Conservation (phyloP, 2,113 vertebrate species). For the Aix galericulata region DNA sequence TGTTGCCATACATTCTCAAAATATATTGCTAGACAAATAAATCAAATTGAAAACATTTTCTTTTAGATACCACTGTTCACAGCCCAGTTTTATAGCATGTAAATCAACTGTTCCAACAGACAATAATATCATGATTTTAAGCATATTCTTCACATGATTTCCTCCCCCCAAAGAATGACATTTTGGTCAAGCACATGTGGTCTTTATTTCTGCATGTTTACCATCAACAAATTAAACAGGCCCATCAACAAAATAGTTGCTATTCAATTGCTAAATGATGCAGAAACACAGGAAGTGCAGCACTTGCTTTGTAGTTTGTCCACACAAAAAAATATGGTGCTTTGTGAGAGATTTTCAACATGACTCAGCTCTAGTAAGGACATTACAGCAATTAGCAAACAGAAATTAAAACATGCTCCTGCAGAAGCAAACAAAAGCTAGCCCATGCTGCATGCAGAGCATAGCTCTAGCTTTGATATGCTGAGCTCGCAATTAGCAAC, state of each 20-base stretch:
- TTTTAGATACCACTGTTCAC: not conserved
- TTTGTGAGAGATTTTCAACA: not conserved
- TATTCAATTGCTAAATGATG: not conserved
- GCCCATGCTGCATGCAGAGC: not conserved
- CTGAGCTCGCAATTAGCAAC: not conserved
- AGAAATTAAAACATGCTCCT: conserved; percentile 16
- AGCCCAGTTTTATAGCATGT: not conserved
- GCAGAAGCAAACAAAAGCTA: conserved; percentile 23
- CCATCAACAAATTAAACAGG: not conserved
- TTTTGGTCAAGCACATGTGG: not conserved
- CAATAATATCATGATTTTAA: not conserved
- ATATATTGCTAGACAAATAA: not conserved
- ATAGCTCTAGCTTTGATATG: not conserved
- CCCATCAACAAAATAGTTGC: not conserved
- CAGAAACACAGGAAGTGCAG: not conserved
- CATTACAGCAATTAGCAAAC: conserved; percentile 3
- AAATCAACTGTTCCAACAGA: not conserved
- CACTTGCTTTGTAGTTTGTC: not conserved
- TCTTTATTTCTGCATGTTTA: not conserved
- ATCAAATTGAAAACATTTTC: not conserved
- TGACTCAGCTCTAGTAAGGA: conserved; percentile 23
- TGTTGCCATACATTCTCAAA: not conserved
- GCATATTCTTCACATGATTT: not conserved
- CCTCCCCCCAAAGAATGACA: not conserved
- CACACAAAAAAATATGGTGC: not conserved